These are phyloP conservation scores for Protodeltote pygarga DNA, from an alignment of 2,888 invertebrate species.

Conservation along the genomic window DNA sequence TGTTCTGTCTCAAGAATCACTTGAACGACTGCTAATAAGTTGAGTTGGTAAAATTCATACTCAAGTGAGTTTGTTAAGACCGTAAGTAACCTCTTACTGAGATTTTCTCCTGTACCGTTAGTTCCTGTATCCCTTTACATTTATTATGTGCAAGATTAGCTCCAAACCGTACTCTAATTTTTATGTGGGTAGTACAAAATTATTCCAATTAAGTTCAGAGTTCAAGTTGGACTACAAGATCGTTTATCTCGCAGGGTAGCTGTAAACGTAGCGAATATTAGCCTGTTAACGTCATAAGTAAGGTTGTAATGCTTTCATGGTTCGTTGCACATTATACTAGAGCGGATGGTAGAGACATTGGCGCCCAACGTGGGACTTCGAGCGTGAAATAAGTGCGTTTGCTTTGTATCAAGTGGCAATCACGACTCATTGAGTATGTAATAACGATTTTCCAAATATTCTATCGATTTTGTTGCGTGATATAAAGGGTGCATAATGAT, in stretches of 20 bases:
- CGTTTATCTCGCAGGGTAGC: slow-evolving; percentile 29
- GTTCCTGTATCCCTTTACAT: slow-evolving; percentile 7
- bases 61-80: no score
- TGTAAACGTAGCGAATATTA: slow-evolving; percentile 53
- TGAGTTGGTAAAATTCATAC: no score
- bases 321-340: slow-evolving; percentile 63
- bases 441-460: slow-evolving; percentile 32
- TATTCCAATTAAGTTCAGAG: slow-evolving; percentile 23
- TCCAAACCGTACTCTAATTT: slow-evolving; percentile 1
- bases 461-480: slow-evolving; percentile 16
- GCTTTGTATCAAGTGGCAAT: slow-evolving; percentile 65
- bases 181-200: slow-evolving; percentile 9
- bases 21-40: no score
- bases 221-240: slow-evolving; percentile 14
- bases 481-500: slow-evolving; percentile 5
- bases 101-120: background rate
- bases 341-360: slow-evolving; percentile 46
- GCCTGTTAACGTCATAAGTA: slow-evolving; percentile 58
- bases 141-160: slow-evolving; percentile 6
- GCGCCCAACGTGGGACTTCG: slow-evolving; percentile 49
- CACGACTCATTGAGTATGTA: slow-evolving; percentile 27
- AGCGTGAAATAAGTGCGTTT: slow-evolving; percentile 66
- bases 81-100: no score
- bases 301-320: slow-evolving; percentile 67
- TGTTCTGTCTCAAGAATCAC: no score